Evolutionary conservation across 2,888 invertebrate genomes (phyloP), one percentile per base, ranked within the genome.

Genomic region (Synergus itoensis): DNA sequence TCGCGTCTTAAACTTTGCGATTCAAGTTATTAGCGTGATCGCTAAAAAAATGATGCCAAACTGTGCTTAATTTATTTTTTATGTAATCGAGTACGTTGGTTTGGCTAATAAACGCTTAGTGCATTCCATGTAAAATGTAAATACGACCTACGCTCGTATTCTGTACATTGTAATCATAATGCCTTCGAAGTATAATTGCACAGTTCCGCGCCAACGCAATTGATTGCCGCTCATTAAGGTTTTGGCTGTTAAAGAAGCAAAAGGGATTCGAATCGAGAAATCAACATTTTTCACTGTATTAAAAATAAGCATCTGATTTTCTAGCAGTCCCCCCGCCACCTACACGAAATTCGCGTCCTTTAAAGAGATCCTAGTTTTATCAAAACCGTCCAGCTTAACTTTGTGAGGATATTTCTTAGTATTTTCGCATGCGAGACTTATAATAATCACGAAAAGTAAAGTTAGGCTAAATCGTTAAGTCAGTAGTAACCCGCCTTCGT

Each of bases 311-410:
- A 45, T 77, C 18, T 48, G 16, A 79, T 79, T 53, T 65, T 53
- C 80, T 53, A 63, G 78, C 77, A 81, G 53, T 80, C 79, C 82
- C 83, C 84, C 80, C 84, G 81, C 82, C 83, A 81, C 80, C 80
- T 82, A 77, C 81, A 83, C 84, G 77, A 88, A 85, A 84, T 88
- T 88, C 89, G 88, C 90, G 89, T 90, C 88, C 90, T 91, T 90
- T 83, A 85, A 89, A 88, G 87, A 89, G 87, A 91, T 91, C 90
- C 91, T 92, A 91, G 91, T 92, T 92, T 91, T 87, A 91, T 91
- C 91, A 91, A 89, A 91, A 91, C 92, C 92, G 92, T 92, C 92
- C 92, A 92, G 89, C 91, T 92, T 91, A 90, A 91, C 89, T 89
- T 89, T 87, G 90, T 90, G 90, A 91, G 89, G 88, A 91, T 91